Conservation (phyloP, 2,888 invertebrate genomes). For the Branchellion lobata region DNA sequence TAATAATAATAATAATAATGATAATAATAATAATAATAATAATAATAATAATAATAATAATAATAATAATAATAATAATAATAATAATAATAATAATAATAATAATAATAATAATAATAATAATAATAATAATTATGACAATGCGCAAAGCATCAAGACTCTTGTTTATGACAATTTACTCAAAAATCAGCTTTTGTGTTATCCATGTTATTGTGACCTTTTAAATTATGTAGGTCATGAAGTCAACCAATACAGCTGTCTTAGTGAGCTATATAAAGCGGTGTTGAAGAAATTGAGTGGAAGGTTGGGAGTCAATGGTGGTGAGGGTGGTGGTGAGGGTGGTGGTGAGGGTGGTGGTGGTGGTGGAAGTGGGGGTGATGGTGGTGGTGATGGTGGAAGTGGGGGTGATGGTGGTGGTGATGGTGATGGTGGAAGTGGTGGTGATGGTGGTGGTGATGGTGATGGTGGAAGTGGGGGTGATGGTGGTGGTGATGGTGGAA, state of each 20-base stretch:
- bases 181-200: no score
- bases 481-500: background rate
- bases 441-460: conserved; percentile 10
- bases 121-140: background rate
- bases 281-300: background rate
- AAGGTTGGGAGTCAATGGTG: background rate
- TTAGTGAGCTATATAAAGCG: no score
- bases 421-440: background rate
- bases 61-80: conserved; percentile 4
- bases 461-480: background rate
- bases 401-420: no score
- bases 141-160: background rate
- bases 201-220: background rate
- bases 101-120: conserved; percentile 1
- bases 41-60: background rate
- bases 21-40: background rate
- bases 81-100: conserved; percentile 10
- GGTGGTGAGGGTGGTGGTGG: background rate
- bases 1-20: conserved; percentile 5
- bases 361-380: background rate
- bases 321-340: background rate
- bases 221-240: background rate
- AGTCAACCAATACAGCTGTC: background rate
- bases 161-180: background rate
- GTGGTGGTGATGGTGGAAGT: background rate